These are phyloP conservation scores for Elysia chlorotica DNA, from an alignment of 1,140 invertebrate species.

Conservation along the genomic window DNA sequence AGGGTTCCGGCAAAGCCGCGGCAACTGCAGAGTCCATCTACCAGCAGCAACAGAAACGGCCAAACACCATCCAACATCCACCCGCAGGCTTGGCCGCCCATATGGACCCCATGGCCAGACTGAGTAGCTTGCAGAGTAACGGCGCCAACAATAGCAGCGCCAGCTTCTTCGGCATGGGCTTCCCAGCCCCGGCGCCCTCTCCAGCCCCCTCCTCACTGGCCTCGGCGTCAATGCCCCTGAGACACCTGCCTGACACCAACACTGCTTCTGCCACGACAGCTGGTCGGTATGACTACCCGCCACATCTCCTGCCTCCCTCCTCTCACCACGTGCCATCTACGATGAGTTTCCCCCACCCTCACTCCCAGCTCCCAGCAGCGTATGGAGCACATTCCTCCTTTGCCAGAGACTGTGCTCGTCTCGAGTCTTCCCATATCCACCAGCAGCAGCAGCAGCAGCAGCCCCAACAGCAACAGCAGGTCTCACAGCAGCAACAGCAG, in stretches of 20 bases:
- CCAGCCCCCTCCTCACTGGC: constrained; percentile 4
- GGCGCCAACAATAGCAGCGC: background rate
- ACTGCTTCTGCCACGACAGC: constrained; percentile 19
- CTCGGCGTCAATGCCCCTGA: constrained; percentile 18
- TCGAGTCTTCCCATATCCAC: constrained; percentile 19
- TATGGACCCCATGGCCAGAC: constrained; percentile 12
- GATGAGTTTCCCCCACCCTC: constrained; percentile 23
- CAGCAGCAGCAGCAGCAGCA: constrained; percentile 26
- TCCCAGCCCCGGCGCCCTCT: background rate
- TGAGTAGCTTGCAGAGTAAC: background rate
- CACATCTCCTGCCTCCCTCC: no score
- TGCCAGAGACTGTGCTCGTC: constrained; percentile 13
- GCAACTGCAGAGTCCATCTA: constrained; percentile 19
- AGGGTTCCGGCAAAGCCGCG: background rate
- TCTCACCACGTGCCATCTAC: constrained; percentile 21
- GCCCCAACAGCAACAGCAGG: constrained; percentile 2
- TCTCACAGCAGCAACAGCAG: constrained; percentile 9
- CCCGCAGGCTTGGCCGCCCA: constrained; percentile 1
- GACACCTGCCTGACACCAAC: constrained; percentile 12
- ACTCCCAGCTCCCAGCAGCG: constrained; percentile 10
- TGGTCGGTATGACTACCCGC: constrained; percentile 28
- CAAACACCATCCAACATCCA: constrained; percentile 21
- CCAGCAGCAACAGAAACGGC: constrained; percentile 23
- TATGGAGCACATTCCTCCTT: constrained; percentile 15
- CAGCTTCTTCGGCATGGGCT: constrained; percentile 15